phyloP scores from a whole-genome alignment of 2,888 invertebrate genomes.

The Hipparchia semele region DNA sequence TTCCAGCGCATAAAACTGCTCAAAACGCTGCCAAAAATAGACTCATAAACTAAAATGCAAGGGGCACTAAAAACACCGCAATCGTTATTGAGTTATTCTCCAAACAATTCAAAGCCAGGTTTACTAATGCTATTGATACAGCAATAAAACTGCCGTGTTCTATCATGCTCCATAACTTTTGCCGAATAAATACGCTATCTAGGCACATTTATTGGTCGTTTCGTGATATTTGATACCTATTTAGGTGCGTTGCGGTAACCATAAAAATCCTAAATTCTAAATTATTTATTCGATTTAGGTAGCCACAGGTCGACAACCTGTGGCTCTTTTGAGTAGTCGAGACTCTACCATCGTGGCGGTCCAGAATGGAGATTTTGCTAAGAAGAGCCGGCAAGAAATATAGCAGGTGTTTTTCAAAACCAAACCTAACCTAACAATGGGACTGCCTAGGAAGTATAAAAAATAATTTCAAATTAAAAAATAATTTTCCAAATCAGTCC shows the following conservation, averaged over 20 bases:
- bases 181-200: slow-evolving; percentile 65
- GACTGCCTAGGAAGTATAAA: no score
- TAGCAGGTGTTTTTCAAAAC: no score
- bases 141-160: slow-evolving; percentile 65
- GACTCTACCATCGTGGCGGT: no score
- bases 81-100: slow-evolving; percentile 35
- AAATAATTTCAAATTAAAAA: no score
- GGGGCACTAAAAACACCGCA: slow-evolving; percentile 19
- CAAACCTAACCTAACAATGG: no score
- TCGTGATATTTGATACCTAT: slow-evolving; percentile 39
- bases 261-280: slow-evolving; percentile 3
- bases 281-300: no score
- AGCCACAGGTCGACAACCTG: not conserved
- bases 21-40: slow-evolving; percentile 22
- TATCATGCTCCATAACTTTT: slow-evolving; percentile 69
- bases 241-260: slow-evolving; percentile 23
- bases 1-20: not conserved
- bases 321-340: not conserved
- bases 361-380: no score
- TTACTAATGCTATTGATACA: slow-evolving; percentile 60
- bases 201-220: slow-evolving; percentile 61
- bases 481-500: no score
- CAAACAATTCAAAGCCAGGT: slow-evolving; percentile 39
- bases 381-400: no score
- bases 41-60: slow-evolving; percentile 13